These are phyloP conservation scores for Microtus californicus DNA, from an alignment of 2,797 vertebrate genomes.

Conservation along the genomic window DNA sequence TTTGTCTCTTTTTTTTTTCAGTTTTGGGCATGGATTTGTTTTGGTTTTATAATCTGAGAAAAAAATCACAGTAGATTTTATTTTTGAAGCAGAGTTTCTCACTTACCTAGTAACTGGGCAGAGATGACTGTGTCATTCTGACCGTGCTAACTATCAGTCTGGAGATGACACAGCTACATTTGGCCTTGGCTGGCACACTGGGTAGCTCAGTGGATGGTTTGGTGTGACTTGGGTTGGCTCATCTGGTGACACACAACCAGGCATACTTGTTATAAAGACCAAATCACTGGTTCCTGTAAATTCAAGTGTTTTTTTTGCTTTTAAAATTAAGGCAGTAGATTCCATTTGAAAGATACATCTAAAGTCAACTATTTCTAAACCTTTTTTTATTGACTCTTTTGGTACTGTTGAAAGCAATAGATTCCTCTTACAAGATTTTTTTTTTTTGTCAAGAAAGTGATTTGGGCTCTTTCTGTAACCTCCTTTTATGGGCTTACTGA, in stretches of 20 bases:
- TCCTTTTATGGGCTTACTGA: constrained; percentile 57
- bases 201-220: neutral
- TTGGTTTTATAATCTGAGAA: neutral
- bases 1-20: constrained; percentile 4
- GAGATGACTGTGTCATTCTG: neutral
- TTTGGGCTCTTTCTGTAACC: constrained; percentile 45
- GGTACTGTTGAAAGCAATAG: neutral
- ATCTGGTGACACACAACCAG: neutral
- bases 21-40: neutral
- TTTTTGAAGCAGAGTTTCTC: neutral
- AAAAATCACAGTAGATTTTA: neutral
- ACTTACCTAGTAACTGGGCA: neutral
- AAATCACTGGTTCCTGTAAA: constrained; percentile 46
- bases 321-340: neutral
- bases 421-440: constrained; percentile 25
- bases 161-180: rapidly evolving
- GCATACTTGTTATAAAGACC: neutral
- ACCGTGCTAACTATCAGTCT: neutral
- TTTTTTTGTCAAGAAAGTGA: constrained; percentile 52
- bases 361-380: constrained; percentile 40
- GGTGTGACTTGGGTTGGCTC: neutral
- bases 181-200: rapidly evolving
- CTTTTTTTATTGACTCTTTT: constrained; percentile 16
- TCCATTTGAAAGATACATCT: constrained; percentile 31
- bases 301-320: neutral